Base-by-base conservation (phyloP, 1,140 invertebrate species). In the Brachionus rotundiformis region DNA sequence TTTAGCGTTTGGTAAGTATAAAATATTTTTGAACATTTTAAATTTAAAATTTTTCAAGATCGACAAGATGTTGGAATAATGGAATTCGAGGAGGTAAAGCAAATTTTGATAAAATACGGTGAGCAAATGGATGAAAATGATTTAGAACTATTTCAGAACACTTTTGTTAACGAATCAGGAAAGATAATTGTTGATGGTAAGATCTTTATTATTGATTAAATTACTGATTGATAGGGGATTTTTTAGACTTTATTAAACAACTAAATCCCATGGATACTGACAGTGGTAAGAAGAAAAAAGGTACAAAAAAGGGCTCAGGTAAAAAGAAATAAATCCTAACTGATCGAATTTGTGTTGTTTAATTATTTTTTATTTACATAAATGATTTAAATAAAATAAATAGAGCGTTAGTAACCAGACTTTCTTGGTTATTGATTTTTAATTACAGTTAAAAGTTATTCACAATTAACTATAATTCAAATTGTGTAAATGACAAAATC, bases 161-260 rank as follows among this genome's bases (percentile, higher is more conserved):
- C 76, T 19, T 54, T 79, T 54, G 31, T 36, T 0, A 63, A 36
- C 41, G 59, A 79, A 19, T 27, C 41, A 2, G 76, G 76, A 3
- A 79, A 79, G 59, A 63, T 79, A 29, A 59, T 59, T 63, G 76
- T 79, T 54, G 76, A 79, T 25, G 76, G 76, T 79, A 59, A n/a
- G 6, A 44, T 25, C 10, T 44, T 73, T 44, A 25, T 25, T 73
- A 44, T 33, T 33, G 2, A 23, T 33, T n/a, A 23, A 2, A 4
- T 27, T 33, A 68, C 16, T n/a, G 8, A 33, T 27, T 13, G 8
- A 33, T 36, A 1, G n/a, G 33, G 4, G 1, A 33, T 73, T 23
- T 71, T 44, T 73, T 44, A 73, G 68, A 73, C 13, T 73, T 73
- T 73, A 73, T 73, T n/a, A 73, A 73, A 73, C 33, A 73, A 73